Evolutionary conservation across 2,113 vertebrate genomes (phyloP).

Genomic region (Polypterus senegalus): DNA sequence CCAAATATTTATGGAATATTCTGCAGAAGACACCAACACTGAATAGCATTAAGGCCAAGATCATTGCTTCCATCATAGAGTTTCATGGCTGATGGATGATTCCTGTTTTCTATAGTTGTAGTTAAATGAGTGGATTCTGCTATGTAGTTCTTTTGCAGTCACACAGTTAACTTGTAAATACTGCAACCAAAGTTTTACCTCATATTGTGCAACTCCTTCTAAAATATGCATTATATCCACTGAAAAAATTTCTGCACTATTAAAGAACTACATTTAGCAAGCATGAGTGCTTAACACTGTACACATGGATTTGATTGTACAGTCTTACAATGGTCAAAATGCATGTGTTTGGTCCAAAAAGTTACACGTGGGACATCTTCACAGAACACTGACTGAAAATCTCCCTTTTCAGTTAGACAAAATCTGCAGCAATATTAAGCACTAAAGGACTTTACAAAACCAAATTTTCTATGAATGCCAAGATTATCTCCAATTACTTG

Average conservation of each 20-base stretch:
- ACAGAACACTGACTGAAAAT: slow-evolving; percentile 8
- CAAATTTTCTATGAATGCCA: slow-evolving; percentile 15
- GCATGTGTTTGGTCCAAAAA: slow-evolving; percentile 11
- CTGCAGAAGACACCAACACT: too few species aligned
- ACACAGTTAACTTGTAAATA: too few species aligned
- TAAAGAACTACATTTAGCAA: slow-evolving; percentile 23
- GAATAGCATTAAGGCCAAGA: slow-evolving; percentile 15
- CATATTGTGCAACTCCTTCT: slow-evolving; percentile 19
- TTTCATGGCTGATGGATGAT: slow-evolving; percentile 12
- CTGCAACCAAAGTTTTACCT: too few species aligned
- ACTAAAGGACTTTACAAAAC: slow-evolving; percentile 19
- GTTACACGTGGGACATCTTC: slow-evolving; percentile 17
- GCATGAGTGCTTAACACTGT: slow-evolving; percentile 17
- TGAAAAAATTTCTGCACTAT: slow-evolving; percentile 16
- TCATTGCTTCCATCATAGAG: slow-evolving; percentile 19
- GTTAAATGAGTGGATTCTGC: slow-evolving; percentile 16
- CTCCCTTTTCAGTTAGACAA: slow-evolving; percentile 9
- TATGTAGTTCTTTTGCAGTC: slow-evolving; percentile 11
- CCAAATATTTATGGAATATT: too few species aligned
- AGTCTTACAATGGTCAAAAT: slow-evolving; percentile 14
- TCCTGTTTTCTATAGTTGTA: slow-evolving; percentile 18
- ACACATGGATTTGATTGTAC: slow-evolving; percentile 17
- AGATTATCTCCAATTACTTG: slow-evolving; percentile 20
- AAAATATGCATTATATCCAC: slow-evolving; percentile 27
- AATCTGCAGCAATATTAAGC: slow-evolving; percentile 15